Conservation (phyloP, 2,888 invertebrate genomes). For the Imbricaverruca yamaguchii region DNA sequence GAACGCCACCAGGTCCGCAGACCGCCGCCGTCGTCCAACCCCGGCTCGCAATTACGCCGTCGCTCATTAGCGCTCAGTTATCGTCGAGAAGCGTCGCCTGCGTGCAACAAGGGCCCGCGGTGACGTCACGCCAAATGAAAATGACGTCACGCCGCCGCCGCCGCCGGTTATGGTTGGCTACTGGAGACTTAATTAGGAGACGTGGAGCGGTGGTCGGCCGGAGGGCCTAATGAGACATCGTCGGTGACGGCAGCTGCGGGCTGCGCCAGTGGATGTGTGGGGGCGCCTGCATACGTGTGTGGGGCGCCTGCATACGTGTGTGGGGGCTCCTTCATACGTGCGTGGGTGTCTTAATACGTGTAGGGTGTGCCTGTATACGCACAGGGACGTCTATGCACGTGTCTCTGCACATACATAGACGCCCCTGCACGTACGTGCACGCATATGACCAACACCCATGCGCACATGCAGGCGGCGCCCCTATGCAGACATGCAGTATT, state of each 20-base stretch:
- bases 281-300: too few species aligned
- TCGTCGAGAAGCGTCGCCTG: background rate
- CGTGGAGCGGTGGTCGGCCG: background rate
- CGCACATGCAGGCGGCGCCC: too few species aligned
- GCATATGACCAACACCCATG: too few species aligned
- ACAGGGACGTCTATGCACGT: too few species aligned
- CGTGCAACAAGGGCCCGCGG: background rate
- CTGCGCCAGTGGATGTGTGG: background rate
- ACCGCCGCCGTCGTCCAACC: background rate
- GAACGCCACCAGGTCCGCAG: background rate
- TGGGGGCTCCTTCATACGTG: too few species aligned
- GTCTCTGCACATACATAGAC: too few species aligned
- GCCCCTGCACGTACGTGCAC: too few species aligned
- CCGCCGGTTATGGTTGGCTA: conserved; percentile 3
- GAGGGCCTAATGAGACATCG: background rate
- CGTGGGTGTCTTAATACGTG: too few species aligned
- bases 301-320: too few species aligned
- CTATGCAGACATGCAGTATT: too few species aligned
- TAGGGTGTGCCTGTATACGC: too few species aligned
- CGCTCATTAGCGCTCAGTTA: background rate
- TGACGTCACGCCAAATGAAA: conserved; percentile 14
- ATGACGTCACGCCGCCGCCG: background rate
- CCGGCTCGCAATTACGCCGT: background rate
- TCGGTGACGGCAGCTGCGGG: background rate
- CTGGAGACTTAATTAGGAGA: conserved; percentile 16